Evolutionary conservation across 2,797 vertebrate genomes (phyloP), one percentile per base, ranked within the genome.

Genomic region (Cuniculus paca): DNA sequence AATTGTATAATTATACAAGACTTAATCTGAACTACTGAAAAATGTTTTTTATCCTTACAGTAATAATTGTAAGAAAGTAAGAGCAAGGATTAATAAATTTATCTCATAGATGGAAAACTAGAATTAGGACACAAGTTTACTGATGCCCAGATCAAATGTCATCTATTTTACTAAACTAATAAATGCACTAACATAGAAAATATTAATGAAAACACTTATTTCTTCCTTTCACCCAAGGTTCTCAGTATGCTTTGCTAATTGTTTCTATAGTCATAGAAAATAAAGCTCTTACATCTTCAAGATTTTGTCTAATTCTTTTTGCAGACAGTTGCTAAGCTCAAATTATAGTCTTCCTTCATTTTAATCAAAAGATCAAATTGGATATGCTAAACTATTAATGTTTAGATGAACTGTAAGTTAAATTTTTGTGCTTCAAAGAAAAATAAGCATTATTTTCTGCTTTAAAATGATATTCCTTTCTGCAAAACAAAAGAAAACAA

Each of bases 401-500:
- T 88, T 65, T 90, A 85, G 84, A 94, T 48, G 95, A 94, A 63
- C 19, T 94, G 50, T 78, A 65, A 91, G 75, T 92, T 96, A 95
- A 96, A 95, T 80, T 94, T 96, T 65, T 95, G 20, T 61, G 36
- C 31, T 92, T 96, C 86, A 90, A 93, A 97, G 8, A 24, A 80
- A 86, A 68, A 85, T 95, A 96, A n/a, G 39, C 28, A 90, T 95
- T 83, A 93, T 97, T 96, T 78, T 95, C 81, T 97, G 84, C 97
- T 96, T 97, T 97, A 91, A 94, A 79, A 94, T 83, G 8, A 19
- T 82, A 91, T 36, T 54, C 5, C 19, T 50, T 50, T 54, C 50
- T 20, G 31, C 16, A 54, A 54, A 54, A 54, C 52, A 54, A 54
- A 48, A n/a, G n/a, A 48, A 48, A 54, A 54, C 52, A 54, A 54